Evolutionary conservation across 2,113 vertebrate genomes (phyloP), one percentile per base, ranked within the genome.

Genomic region (Phalacrocorax aristotelis): DNA sequence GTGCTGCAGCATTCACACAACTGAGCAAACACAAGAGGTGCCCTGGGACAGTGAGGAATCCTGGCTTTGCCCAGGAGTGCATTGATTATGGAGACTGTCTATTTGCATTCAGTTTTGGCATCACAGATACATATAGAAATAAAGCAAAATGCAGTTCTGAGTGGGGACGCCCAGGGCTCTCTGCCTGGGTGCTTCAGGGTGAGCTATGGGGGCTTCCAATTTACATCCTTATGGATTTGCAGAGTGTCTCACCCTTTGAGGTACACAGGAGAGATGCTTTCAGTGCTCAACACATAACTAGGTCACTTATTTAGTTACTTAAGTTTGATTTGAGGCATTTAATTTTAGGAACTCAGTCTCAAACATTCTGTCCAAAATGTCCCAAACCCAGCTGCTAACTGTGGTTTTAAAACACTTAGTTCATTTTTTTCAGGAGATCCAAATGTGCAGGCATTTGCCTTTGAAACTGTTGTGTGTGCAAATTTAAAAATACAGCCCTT

Each of bases 391-490:
- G 74, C 48, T 76, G 57, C 52, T 83, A 85, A 49, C 42, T 46
- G 20, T 65, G 70, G 7, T 51, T 87, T 94, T 91, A 87, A 89
- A 96, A 72, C 30, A 21, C 16, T 71, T 44, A 3, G n/a, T 88
- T 44, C 0, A 38, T 40, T 15, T 34, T 27, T 93, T 86, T 21
- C 30, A 36, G 38, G 57, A 60, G 30, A 57, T 94, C 36, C 52
- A 95, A 95, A 91, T 90, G 22, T 88, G 77, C 93, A 97, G 96
- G 60, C 87, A 95, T 97, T 97, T 96, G 91, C 96, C 89, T 97
- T 97, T 96, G 84, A 96, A 97, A 84, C 44, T 90, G 79, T 94
- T 78, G 29, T 87, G 68, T 89, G 87, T 95, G 91, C 96, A 87
- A 75, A 95, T 96, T 97, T 97, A 96, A 97, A 95, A 91, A 96